A percentile compares a stretch with the other conserved stretches of the same genome.
Conservation (phyloP, 2,797 vertebrate genomes). For the Syngnathus acus region DNA sequence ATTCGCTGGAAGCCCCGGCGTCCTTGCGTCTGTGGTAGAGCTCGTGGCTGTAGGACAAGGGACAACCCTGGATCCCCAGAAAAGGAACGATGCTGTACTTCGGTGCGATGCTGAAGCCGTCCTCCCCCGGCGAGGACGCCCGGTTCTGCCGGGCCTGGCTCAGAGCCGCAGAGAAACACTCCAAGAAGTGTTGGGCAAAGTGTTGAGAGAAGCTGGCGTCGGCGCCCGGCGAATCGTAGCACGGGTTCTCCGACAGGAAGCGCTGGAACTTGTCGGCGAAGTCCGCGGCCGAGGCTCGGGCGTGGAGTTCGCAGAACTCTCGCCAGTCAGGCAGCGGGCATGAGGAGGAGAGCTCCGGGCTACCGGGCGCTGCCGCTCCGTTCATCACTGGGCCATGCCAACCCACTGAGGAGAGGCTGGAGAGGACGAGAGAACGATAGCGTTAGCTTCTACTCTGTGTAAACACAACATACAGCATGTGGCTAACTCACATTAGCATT, state of each 20-base stretch:
- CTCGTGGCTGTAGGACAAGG: slow-evolving; percentile 77
- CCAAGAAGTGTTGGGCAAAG: slow-evolving; percentile 86
- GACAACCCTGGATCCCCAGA: slow-evolving; percentile 83
- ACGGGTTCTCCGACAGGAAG: slow-evolving; percentile 88
- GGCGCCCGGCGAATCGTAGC: slow-evolving; percentile 85
- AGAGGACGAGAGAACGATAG: slow-evolving; percentile 11
- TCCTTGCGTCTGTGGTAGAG: slow-evolving; percentile 73
- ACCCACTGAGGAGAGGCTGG: slow-evolving; percentile 62
- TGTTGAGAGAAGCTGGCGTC: slow-evolving; percentile 88
- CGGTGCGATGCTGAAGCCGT: slow-evolving; percentile 57
- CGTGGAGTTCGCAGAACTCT: slow-evolving; percentile 95
- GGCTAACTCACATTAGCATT: too few relatives aligned
- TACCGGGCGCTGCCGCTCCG: slow-evolving; percentile 68
- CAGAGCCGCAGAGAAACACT: slow-evolving; percentile 81
- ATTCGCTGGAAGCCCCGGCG: slow-evolving; percentile 78
- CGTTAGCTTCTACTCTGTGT: neutral
- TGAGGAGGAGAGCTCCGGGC: slow-evolving; percentile 77
- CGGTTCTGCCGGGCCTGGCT: slow-evolving; percentile 67
- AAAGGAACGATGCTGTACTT: slow-evolving; percentile 87
- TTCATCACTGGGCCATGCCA: slow-evolving; percentile 79
- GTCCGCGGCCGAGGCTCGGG: slow-evolving; percentile 84
- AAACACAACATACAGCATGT: neutral
- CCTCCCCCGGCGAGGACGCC: slow-evolving; percentile 44
- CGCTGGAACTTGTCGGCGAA: slow-evolving; percentile 93
- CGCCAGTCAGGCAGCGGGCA: slow-evolving; percentile 88